Conservation (phyloP, 2,113 vertebrate species). For the Alouatta palliata region DNA sequence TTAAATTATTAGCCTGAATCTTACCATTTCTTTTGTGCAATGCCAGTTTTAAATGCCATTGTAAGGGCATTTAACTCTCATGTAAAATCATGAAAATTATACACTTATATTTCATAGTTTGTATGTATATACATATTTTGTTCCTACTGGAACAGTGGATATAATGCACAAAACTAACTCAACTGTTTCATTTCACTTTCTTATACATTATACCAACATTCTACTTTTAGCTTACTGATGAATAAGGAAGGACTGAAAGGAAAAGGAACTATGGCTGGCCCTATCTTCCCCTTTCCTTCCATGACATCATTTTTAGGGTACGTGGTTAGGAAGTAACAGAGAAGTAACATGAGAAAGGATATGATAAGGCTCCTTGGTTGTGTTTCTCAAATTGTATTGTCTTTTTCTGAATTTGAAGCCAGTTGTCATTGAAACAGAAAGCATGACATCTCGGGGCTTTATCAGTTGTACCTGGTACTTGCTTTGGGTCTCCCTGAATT, state of each 20-base stretch:
- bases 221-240: neutral
- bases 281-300: neutral
- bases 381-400: neutral
- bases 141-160: neutral
- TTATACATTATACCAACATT: neutral
- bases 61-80: neutral
- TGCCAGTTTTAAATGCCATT: neutral
- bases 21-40: neutral
- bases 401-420: neutral
- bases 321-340: neutral
- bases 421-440: neutral
- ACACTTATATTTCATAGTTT: neutral
- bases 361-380: neutral
- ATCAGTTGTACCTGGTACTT: neutral
- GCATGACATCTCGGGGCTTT: neutral
- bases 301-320: neutral
- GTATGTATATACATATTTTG: neutral
- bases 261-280: neutral
- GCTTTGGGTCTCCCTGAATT: neutral
- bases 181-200: neutral
- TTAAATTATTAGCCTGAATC: neutral
- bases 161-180: neutral
- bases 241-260: neutral
- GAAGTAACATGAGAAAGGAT: slow-evolving; percentile 1
- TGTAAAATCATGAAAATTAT: neutral